phyloP scores from a whole-genome alignment of 2,113 vertebrate species.

The Noturus placidus region DNA sequence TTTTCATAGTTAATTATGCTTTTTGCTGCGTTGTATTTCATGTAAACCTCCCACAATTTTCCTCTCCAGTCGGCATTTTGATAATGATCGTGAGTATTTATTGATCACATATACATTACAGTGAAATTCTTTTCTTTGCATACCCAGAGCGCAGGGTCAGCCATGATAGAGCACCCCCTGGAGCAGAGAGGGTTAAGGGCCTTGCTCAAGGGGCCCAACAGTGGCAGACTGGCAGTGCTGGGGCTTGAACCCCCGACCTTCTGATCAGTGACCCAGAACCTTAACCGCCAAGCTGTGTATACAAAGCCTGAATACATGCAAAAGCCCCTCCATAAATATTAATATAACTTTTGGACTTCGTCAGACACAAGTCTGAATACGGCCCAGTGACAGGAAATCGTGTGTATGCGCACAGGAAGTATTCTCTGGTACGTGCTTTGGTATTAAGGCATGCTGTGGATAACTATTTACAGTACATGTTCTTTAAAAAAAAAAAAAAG shows the following conservation, averaged over 20 bases:
- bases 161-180: too few species aligned
- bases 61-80: background rate
- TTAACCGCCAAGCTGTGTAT: background rate
- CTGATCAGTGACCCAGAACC: too few species aligned
- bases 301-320: background rate
- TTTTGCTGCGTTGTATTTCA: background rate
- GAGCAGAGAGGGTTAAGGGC: too few species aligned
- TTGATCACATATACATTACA: too few species aligned
- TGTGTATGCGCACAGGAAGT: constrained; percentile 11
- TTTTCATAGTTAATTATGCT: background rate
- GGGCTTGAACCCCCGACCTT: too few species aligned
- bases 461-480: constrained; percentile 32
- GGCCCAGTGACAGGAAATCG: background rate
- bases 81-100: too few species aligned
- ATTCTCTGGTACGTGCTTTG: background rate
- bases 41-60: too few species aligned
- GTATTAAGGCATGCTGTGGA: background rate
- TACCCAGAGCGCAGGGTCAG: too few species aligned
- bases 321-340: background rate
- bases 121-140: too few species aligned
- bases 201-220: too few species aligned
- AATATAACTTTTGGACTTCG: background rate
- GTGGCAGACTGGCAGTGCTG: too few species aligned
- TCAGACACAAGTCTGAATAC: background rate
- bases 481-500: constrained; percentile 20